A percentile compares a stretch with the other conserved stretches of the same genome.
phyloP scores from a whole-genome alignment of 2,888 invertebrate species.

The Drosophila maculinotata region DNA sequence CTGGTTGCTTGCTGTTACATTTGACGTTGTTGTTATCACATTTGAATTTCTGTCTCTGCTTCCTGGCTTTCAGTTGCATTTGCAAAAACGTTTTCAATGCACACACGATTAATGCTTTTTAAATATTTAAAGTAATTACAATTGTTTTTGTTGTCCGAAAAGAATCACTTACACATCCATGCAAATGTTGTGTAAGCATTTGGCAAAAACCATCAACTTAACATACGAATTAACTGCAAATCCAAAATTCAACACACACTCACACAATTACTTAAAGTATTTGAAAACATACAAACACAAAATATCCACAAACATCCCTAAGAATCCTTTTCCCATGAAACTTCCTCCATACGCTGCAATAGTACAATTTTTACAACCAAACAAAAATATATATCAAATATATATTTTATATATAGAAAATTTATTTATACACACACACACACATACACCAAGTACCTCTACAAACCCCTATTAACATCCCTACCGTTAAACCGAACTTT shows the following conservation, averaged over 20 bases:
- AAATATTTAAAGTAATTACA: conserved; percentile 82
- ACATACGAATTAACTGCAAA: conserved; percentile 78
- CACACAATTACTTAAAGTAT: conserved; percentile 79
- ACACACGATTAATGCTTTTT: conserved; percentile 73
- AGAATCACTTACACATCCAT: conserved; percentile 47
- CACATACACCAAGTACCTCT: conserved; percentile 77
- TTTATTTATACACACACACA: conserved; percentile 83
- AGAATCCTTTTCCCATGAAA: conserved; percentile 43
- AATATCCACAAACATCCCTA: conserved; percentile 5
- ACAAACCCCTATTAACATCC: conserved; percentile 71
- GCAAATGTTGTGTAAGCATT: conserved; percentile 46
- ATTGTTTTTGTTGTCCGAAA: conserved; percentile 70
- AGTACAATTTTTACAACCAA: conserved; percentile 84
- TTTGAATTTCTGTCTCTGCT: conserved; percentile 17
- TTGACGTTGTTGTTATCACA: conserved; percentile 5
- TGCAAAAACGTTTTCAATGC: conserved; percentile 47
- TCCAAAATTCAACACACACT: conserved; percentile 62
- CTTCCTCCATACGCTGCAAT: conserved; percentile 85
- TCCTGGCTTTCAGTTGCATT: conserved; percentile 61
- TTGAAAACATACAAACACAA: conserved; percentile 70
- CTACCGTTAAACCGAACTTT: conserved; percentile 50
- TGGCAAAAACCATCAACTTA: conserved; percentile 34
- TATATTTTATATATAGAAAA: conserved; percentile 83
- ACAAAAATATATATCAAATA: conserved; percentile 81
- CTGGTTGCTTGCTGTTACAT: conserved; percentile 24